Percentiles rank a stretch among this genome's conserved stretches.
Conservation (phyloP, 2,888 invertebrate genomes). For the Anagyrus pseudococci region DNA sequence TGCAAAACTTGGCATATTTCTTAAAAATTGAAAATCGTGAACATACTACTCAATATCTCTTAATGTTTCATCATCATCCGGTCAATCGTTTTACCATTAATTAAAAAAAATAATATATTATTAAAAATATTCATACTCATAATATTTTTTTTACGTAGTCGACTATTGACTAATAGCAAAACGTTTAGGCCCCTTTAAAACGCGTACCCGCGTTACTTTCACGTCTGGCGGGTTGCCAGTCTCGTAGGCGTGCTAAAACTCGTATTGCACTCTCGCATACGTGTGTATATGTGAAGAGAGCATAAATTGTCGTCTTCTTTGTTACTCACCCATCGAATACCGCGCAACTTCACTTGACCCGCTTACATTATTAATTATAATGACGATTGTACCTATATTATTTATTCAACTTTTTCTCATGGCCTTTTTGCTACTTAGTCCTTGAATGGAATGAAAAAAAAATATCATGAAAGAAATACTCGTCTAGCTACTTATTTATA, state of each 20-base stretch:
- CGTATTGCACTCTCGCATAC: background rate
- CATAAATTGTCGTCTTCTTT: too few relatives aligned
- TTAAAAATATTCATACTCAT: background rate
- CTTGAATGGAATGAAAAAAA: too few relatives aligned
- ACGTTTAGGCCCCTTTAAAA: constrained; percentile 1
- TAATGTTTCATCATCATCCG: too few relatives aligned
- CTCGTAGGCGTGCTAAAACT: background rate
- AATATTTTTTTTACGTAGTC: too few relatives aligned
- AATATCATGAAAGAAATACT: too few relatives aligned
- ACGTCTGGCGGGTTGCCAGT: constrained; percentile 2
- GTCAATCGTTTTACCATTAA: too few relatives aligned
- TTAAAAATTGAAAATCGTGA: too few relatives aligned
- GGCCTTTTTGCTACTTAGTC: background rate
- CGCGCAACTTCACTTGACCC: constrained; percentile 23
- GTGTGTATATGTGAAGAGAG: too few relatives aligned
- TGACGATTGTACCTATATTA: constrained; percentile 3
- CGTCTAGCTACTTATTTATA: too few relatives aligned
- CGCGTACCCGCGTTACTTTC: background rate
- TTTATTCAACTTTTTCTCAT: background rate
- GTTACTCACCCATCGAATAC: background rate
- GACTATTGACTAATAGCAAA: background rate
- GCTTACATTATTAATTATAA: constrained; percentile 26
- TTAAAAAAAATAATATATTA: too few relatives aligned
- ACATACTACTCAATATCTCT: too few relatives aligned
- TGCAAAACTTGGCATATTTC: too few relatives aligned